Conservation (phyloP, 2,113 vertebrate genomes). For the Equus przewalskii region DNA sequence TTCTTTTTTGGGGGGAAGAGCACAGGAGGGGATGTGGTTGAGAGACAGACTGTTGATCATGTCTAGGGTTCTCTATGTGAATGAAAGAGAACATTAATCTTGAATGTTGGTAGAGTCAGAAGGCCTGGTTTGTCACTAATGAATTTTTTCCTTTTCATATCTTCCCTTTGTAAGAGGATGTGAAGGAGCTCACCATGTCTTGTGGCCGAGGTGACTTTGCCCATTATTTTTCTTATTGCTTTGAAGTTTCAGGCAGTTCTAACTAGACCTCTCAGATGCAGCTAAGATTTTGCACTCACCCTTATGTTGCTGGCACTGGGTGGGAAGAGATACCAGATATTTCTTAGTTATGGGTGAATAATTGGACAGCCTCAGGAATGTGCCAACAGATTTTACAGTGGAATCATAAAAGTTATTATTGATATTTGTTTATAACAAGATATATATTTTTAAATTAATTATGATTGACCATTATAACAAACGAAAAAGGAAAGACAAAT, state of each 20-base stretch:
- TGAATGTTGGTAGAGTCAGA: conserved; percentile 34
- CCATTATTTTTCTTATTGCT: conserved; percentile 68
- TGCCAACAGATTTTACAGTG: neutral
- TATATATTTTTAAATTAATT: neutral
- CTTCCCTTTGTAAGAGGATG: conserved; percentile 41
- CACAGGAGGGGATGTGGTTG: neutral
- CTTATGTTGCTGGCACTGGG: neutral
- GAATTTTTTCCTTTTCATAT: conserved; percentile 57
- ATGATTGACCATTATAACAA: neutral
- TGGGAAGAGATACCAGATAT: neutral
- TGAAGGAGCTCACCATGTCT: conserved; percentile 6
- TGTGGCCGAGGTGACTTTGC: conserved; percentile 48
- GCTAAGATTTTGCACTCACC: conserved; percentile 44
- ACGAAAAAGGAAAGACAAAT: conserved; percentile 21
- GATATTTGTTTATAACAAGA: conserved; percentile 10
- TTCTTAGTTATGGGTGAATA: conserved; percentile 40
- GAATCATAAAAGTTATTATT: neutral
- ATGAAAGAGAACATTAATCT: conserved; percentile 58
- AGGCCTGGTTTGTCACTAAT: conserved; percentile 58
- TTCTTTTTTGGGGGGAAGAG: conserved; percentile 29
- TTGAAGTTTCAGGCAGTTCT: conserved; percentile 49
- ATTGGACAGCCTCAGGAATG: neutral
- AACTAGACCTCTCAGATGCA: neutral
- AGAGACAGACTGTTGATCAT: conserved; percentile 51
- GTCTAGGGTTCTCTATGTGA: neutral